Evolutionary conservation across 2,797 vertebrate species (phyloP).

Genomic region (Phalloptychus januarius): DNA sequence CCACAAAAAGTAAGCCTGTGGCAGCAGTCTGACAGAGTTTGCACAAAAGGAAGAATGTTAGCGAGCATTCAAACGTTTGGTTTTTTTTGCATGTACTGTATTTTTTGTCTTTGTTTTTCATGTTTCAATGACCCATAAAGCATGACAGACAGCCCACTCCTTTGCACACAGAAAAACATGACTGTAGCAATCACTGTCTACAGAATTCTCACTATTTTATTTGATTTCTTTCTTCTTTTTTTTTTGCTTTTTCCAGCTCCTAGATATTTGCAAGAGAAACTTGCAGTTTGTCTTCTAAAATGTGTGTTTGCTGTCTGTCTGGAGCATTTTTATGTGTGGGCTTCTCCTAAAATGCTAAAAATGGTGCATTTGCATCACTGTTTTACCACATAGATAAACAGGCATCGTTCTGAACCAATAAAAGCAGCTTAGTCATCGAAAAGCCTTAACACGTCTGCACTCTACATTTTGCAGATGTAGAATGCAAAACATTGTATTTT

Average conservation of each 20-base stretch:
- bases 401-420: not conserved
- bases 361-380: not conserved
- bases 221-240: too few relatives aligned
- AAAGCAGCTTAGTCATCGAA: not conserved
- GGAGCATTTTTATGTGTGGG: not conserved
- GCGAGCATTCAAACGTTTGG: constrained; percentile 4
- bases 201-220: constrained; percentile 11
- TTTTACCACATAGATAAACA: not conserved
- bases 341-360: constrained; percentile 1
- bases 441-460: not conserved
- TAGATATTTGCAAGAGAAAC: constrained; percentile 33
- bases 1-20: constrained; percentile 49
- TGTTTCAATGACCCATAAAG: constrained; percentile 56
- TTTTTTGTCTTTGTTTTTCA: constrained; percentile 37
- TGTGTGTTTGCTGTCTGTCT: not conserved
- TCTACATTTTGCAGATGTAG: not conserved
- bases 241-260: constrained; percentile 8
- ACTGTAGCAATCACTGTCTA: constrained; percentile 63
- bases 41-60: constrained; percentile 2
- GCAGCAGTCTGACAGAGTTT: constrained; percentile 42
- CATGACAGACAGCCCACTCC: constrained; percentile 60
- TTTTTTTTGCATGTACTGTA: not conserved
- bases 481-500: not conserved
- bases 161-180: constrained; percentile 54
- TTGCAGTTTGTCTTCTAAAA: constrained; percentile 18